Percentiles rank a stretch among this genome's conserved stretches.
Evolutionary conservation across 2,888 invertebrate genomes (phyloP).

Genomic region (Clivina fossor): DNA sequence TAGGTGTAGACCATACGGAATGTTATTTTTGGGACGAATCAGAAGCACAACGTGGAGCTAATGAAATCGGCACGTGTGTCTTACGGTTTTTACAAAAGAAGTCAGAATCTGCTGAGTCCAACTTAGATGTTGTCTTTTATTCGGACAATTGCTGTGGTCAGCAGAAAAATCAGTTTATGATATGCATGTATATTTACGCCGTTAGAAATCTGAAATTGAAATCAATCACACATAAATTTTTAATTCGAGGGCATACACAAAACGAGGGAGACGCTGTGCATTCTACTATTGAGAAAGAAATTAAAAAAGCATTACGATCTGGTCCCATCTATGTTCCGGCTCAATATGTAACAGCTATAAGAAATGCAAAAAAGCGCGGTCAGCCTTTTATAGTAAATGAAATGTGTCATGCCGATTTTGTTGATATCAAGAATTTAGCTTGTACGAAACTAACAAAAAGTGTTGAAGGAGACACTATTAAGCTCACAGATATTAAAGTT

Average conservation of each 20-base stretch:
- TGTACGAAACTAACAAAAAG: constrained; percentile 11
- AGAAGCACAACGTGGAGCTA: background rate
- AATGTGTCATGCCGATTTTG: constrained; percentile 11
- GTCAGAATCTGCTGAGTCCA: constrained; percentile 3
- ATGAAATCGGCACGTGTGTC: constrained; percentile 15
- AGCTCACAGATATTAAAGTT: constrained; percentile 6
- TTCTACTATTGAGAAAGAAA: constrained; percentile 45
- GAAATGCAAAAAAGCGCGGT: constrained; percentile 38
- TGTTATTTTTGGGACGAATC: constrained; percentile 7
- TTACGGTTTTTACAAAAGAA: too few relatives aligned
- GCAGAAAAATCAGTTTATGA: constrained; percentile 41
- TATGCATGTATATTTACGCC: constrained; percentile 21
- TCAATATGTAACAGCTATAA: constrained; percentile 6
- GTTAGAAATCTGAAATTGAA: too few relatives aligned
- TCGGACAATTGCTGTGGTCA: constrained; percentile 46
- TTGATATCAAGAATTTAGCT: constrained; percentile 12
- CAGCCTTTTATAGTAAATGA: constrained; percentile 17
- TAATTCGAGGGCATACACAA: constrained; percentile 45
- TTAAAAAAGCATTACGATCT: constrained; percentile 38
- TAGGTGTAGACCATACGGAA: background rate
- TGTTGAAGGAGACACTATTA: constrained; percentile 2
- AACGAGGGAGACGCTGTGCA: constrained; percentile 47
- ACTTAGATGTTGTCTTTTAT: constrained; percentile 33
- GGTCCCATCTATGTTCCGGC: constrained; percentile 13
- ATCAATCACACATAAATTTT: constrained; percentile 34